Evolutionary conservation across 1,140 invertebrate species (phyloP).

Genomic region (Mamestra configurata): DNA sequence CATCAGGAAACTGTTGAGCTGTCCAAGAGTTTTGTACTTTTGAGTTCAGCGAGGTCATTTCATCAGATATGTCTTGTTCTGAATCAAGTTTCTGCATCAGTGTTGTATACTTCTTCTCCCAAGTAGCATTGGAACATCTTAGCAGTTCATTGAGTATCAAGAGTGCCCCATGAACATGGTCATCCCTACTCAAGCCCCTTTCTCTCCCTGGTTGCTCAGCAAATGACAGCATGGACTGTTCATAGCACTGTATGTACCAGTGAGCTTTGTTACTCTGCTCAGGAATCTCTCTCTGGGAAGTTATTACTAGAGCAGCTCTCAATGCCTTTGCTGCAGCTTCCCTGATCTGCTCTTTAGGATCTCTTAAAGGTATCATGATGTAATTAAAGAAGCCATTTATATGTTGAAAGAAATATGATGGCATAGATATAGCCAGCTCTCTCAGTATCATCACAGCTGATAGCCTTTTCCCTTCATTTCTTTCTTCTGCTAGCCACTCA

Average conservation of each 20-base stretch:
- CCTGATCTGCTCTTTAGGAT: conserved; percentile 96
- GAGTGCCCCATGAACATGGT: conserved; percentile 97
- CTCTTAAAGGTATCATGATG: conserved; percentile 97
- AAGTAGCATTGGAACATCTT: conserved; percentile 96
- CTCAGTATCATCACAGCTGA: conserved; percentile 97
- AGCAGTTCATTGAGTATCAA: conserved; percentile 98
- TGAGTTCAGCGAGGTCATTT: conserved; percentile 88
- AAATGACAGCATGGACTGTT: conserved; percentile 94
- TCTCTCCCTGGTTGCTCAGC: conserved; percentile 91
- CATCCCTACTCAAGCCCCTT: conserved; percentile 94
- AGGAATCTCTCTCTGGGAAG: conserved; percentile 96
- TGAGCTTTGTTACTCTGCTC: conserved; percentile 96
- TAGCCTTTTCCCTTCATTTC: conserved; percentile 96
- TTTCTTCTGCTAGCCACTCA: conserved; percentile 96
- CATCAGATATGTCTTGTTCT: conserved; percentile 85
- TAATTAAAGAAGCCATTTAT: conserved; percentile 98
- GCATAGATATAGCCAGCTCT: conserved; percentile 98
- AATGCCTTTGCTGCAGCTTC: conserved; percentile 97
- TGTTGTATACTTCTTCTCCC: conserved; percentile 94
- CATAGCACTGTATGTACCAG: conserved; percentile 97
- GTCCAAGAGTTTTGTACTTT: conserved; percentile 88
- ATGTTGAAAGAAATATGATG: conserved; percentile 99
- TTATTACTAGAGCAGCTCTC: conserved; percentile 97
- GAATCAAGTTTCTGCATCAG: conserved; percentile 89
- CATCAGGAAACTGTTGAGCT: conserved; percentile 90